A percentile compares a stretch with the other conserved stretches of the same genome.
Conservation (phyloP, 2,888 invertebrate species). For the Blomia tropicalis region DNA sequence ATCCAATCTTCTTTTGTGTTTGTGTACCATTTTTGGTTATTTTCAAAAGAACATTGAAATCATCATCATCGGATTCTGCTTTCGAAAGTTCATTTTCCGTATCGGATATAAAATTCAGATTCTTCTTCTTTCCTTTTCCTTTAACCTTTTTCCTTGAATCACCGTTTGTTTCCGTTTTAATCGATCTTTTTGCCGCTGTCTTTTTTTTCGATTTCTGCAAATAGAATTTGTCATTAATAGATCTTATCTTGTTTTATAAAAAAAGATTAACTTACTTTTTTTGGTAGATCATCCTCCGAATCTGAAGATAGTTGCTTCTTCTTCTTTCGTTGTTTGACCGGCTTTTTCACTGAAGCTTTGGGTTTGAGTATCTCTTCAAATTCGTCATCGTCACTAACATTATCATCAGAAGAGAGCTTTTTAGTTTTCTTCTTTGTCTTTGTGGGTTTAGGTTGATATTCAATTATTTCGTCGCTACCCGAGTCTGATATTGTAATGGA, state of each 20-base stretch:
- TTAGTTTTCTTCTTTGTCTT: constrained; percentile 5
- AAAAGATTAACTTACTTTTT: constrained; percentile 23
- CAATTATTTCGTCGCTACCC: not conserved
- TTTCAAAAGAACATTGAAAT: too few relatives aligned
- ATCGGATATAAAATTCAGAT: constrained; percentile 35
- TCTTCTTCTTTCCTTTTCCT: constrained; percentile 33
- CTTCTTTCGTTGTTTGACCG: constrained; percentile 27
- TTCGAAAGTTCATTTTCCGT: constrained; percentile 25
- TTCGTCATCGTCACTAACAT: constrained; percentile 25
- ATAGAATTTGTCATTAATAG: constrained; percentile 16
- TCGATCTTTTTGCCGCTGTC: not conserved
- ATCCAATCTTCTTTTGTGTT: too few relatives aligned
- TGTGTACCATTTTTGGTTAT: not conserved
- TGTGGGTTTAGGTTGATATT: not conserved
- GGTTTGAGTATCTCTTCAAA: not conserved
- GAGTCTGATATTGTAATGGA: too few relatives aligned
- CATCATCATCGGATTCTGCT: constrained; percentile 7
- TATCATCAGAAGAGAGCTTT: constrained; percentile 27
- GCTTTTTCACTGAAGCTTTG: constrained; percentile 21
- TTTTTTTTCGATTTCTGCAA: constrained; percentile 28
- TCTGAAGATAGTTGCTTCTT: constrained; percentile 26
- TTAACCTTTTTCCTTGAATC: constrained; percentile 14
- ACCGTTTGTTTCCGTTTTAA: constrained; percentile 27
- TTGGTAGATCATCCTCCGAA: constrained; percentile 28
- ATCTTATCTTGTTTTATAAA: not conserved